A percentile compares a stretch with the other conserved stretches of the same genome.
Evolutionary conservation across 2,888 invertebrate species (phyloP).

Genomic region (Eupithecia tripunctaria): DNA sequence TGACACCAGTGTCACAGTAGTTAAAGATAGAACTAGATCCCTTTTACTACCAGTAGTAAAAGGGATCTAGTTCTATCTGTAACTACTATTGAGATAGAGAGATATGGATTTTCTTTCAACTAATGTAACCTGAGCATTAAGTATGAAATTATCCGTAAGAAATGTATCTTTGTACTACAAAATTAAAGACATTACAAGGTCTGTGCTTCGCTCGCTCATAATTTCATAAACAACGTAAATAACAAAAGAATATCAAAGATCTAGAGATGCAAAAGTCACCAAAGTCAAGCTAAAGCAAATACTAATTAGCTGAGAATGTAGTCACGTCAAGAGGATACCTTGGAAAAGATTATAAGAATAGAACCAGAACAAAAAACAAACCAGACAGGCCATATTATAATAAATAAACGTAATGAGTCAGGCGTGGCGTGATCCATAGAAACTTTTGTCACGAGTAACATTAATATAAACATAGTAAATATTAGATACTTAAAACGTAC

Average conservation of each 20-base stretch:
- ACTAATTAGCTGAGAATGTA: slow-evolving; percentile 2
- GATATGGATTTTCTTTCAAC: background rate
- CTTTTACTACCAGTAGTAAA: background rate
- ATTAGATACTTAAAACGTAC: slow-evolving; percentile 14
- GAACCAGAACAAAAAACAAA: background rate
- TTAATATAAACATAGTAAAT: slow-evolving; percentile 43
- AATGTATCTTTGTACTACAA: slow-evolving; percentile 2
- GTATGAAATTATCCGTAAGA: background rate
- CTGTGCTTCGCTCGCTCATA: slow-evolving; percentile 22
- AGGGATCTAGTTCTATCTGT: background rate
- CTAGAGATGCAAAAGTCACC: slow-evolving; percentile 18
- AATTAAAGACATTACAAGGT: slow-evolving; percentile 35
- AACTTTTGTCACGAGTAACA: slow-evolving; percentile 70
- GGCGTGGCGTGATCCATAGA: slow-evolving; percentile 67
- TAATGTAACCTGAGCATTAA: background rate
- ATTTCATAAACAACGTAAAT: no score
- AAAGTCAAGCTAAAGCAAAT: slow-evolving; percentile 5
- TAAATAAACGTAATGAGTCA: slow-evolving; percentile 61
- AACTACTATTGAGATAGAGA: background rate
- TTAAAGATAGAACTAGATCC: background rate
- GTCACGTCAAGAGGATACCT: background rate
- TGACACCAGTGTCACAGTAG: background rate
- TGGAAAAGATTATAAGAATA: background rate
- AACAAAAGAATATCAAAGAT: slow-evolving; percentile 33
- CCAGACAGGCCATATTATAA: background rate